Evolutionary conservation across 2,113 vertebrate species (phyloP), one percentile per base, ranked within the genome.

Genomic region (Actenoides hombroni): DNA sequence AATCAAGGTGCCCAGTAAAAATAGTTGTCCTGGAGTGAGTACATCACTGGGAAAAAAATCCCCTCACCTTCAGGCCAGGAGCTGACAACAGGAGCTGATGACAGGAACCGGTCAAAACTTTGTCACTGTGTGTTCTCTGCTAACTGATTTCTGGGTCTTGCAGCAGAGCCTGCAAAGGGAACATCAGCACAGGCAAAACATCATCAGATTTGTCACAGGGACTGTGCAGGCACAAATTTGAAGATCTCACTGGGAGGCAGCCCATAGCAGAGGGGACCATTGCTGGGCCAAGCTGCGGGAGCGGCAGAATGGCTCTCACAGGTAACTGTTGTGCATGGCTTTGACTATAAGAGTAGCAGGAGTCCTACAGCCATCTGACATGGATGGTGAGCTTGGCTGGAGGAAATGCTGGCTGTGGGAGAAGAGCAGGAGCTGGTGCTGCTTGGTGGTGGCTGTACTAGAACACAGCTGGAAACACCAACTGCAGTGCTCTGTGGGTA

Each of bases 401-500:
- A 40, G 28, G 31, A 10, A 37, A 25, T 0, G 0, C 0, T 11
- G 49, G 6, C 61, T 49, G 54, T 33, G 26, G 23, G 56, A 68
- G 44, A 53, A 10, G 17, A 17, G 26, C 68, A 39, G 81, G 37
- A 84, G 16, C 5, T 0, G 0, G 40, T 51, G 44, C 69, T 44
- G 69, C 44, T 31, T 9, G 15, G 10, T 53, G 40, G 6, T 11
- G 28, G 26, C 6, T 1, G 12, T 33, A 18, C 18, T 5, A 17
- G 44, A 69, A 26, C 35, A 16, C 1, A 1, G 7, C 4, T 1
- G 60, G 44, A 57, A 71, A 51, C 8, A 29, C 13, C 0, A 0
- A 33, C 54, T 0, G 6, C 29, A 53, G 31, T 3, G 1, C 33
- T 25, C 25, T 0, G 0, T 10, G 48, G 6, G 7, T 21, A 16